Evolutionary conservation across 2,113 vertebrate species (phyloP), one percentile per base, ranked within the genome.

Genomic region (Cochlearius cochlearius): DNA sequence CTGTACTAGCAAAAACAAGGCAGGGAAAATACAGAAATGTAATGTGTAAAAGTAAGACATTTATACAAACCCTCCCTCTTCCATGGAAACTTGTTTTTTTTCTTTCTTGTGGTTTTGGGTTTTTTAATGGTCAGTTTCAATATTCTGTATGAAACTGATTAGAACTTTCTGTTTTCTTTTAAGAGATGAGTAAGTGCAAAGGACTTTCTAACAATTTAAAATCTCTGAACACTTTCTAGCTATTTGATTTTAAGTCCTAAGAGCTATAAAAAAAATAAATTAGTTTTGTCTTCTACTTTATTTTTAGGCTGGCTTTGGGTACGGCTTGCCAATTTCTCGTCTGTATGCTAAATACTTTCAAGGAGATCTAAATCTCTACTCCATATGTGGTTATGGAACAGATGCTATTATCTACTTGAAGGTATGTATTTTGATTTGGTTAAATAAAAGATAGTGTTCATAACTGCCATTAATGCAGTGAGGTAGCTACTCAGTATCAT

Each of bases 261-360:
- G 5, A 63, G 8, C 43, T 91, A 60, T 38, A 66, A 64, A 81
- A 74, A 56, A 71, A 58, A 9, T 10, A 32, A 49, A 71, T 43
- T 88, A 22, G 59, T 58, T 67, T 63, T 82, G n/a, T 76, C 26
- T 55, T 90, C 22, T 66, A 14, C 32, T 92, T 86, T 76, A n/a
- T 93, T 75, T 96, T 39, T 95, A 99, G 99, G 99, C 99, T 97
- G 99, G 99, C 49, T 99, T 99, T 78, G 99, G 99, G 45, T 99
- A 99, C 4, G 99, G 99, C 60, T 98, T 99, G 86, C 99, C 99
- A 23, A 99, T 99, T 96, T 99, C 99, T 88, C 99, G 99, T 62
- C 98, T 99, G 23, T 99, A 99, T 92, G 99, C 99, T 74, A 99
- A 98, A 97, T 99, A 99, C 93, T 99, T 99, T 88, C 99, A 99